Base-by-base conservation (phyloP, 2,113 vertebrate species). In the Gnathonemus longibarbis region DNA sequence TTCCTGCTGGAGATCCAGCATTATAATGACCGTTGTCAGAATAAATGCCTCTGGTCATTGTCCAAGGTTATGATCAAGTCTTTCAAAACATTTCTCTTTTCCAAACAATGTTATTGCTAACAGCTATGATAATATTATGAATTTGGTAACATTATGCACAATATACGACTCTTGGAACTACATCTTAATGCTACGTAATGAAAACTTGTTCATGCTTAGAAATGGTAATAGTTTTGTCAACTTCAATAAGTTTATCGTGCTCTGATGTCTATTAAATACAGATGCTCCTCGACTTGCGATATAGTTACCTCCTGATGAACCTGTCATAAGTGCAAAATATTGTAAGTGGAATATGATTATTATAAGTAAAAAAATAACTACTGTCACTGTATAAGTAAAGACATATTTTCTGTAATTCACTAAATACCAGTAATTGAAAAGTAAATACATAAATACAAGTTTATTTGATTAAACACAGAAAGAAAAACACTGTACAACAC, bases 61-160 rank as follows among this genome's bases (percentile, higher is more conserved):
- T 49, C 84, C 84, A 86, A 50, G n/a, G 24, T 86, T 86, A 86
- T 48, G 46, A 50, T 48, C n/a, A 86, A 49, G 46, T 50, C 84
- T 86, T 24, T 49, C 24, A 50, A 86, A 86, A 86, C 84, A 50
- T 86, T 85, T 86, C 46, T 86, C 84, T 50, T 85, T 48, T 86
- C 48, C 84, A 86, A 86, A 48, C 84, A 31, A 49, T 50, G 24
- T 86, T 48, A 86, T 86, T 86, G 46, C 48, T 86, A 31, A 50
- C 84, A 86, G 84, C 84, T 50, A 24, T 31, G n/a, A 50, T 27
- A 85, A 85, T 86, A 86, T 86, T 48, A 27, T 86, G n/a, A 58
- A 87, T 87, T 35, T 87, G 17, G 84, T 35, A 31, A 52, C 15
- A 58, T 87, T 53, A 53, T 53, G 50, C 19, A 19, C 49, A 39